phyloP scores from a whole-genome alignment of 30 jellyfish, hydroid and myxozoan genomes.

The Clytia hemisphaerica region DNA sequence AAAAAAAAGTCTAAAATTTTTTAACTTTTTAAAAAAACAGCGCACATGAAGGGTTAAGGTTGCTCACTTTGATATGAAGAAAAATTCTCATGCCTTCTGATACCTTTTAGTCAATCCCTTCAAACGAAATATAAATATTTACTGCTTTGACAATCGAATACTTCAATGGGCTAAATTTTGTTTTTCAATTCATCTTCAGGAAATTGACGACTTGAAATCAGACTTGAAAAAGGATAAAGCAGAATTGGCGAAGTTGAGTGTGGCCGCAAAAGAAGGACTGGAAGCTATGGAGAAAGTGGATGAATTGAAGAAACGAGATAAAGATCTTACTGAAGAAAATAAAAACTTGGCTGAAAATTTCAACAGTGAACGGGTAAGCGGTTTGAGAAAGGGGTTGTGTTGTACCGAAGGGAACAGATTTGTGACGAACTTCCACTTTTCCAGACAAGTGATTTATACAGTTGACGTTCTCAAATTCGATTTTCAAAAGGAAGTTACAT shows the following conservation, averaged over 20 bases:
- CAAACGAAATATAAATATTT: too few species aligned
- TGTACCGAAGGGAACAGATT: not conserved
- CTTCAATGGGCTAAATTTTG: not conserved
- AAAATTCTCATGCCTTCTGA: too few species aligned
- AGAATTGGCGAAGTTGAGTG: conserved; percentile 65
- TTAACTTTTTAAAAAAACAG: too few species aligned
- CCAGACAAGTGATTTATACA: too few species aligned
- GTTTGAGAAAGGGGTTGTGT: not conserved
- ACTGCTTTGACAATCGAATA: too few species aligned
- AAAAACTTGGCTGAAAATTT: conserved; percentile 65
- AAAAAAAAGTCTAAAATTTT: too few species aligned
- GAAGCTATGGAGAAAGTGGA: conserved; percentile 88
- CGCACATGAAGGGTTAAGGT: too few species aligned
- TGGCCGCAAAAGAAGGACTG: conserved; percentile 96
- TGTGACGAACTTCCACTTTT: too few species aligned
- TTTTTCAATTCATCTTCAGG: conserved; percentile 23
- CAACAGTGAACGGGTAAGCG: conserved; percentile 91
- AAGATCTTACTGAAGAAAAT: conserved; percentile 56
- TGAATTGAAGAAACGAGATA: conserved; percentile 47
- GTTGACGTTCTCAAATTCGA: too few species aligned
- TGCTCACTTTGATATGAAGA: too few species aligned
- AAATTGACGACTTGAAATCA: conserved; percentile 44
- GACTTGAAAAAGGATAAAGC: conserved; percentile 62
- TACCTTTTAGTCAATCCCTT: too few species aligned
- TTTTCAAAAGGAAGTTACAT: too few species aligned